Percentiles rank a stretch among this genome's conserved stretches.
phyloP scores from a whole-genome alignment of 2,113 vertebrate genomes.

The Cynoglossus semilaevis region DNA sequence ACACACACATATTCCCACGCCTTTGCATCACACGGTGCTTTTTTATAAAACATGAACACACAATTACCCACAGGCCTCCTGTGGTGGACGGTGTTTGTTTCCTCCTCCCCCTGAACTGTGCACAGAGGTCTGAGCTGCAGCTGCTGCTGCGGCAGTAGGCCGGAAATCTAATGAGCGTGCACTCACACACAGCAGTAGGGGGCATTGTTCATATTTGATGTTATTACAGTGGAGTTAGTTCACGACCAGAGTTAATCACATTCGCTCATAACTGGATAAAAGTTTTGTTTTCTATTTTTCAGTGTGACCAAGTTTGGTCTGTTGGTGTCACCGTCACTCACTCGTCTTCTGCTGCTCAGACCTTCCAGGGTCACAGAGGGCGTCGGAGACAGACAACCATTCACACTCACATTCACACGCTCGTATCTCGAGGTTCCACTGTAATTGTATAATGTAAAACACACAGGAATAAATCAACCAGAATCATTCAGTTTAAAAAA shows the following conservation, averaged over 20 bases:
- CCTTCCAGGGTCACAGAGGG: no score
- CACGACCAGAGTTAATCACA: neutral
- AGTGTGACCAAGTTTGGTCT: neutral
- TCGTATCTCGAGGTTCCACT: no score
- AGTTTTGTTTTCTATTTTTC: neutral
- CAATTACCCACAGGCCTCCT: conserved; percentile 46
- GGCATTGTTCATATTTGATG: conserved; percentile 18
- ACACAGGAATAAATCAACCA: no score
- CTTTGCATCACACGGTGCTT: conserved; percentile 53
- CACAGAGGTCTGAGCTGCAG: neutral
- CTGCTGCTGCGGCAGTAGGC: neutral
- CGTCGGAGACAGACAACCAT: no score
- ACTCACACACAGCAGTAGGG: conserved; percentile 17
- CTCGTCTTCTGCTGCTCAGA: no score
- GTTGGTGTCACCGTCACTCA: no score
- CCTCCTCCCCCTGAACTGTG: conserved; percentile 21
- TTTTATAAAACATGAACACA: conserved; percentile 55
- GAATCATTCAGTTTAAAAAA: no score
- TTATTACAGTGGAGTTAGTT: conserved; percentile 37
- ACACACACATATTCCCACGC: conserved; percentile 38
- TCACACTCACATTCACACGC: no score
- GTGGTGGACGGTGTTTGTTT: conserved; percentile 29
- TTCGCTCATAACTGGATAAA: conserved; percentile 2
- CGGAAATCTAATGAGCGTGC: conserved; percentile 32
- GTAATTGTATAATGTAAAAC: no score